Evolutionary conservation across 2,797 vertebrate genomes (phyloP), one percentile per base, ranked within the genome.

Genomic region (Diglossa cyanea): DNA sequence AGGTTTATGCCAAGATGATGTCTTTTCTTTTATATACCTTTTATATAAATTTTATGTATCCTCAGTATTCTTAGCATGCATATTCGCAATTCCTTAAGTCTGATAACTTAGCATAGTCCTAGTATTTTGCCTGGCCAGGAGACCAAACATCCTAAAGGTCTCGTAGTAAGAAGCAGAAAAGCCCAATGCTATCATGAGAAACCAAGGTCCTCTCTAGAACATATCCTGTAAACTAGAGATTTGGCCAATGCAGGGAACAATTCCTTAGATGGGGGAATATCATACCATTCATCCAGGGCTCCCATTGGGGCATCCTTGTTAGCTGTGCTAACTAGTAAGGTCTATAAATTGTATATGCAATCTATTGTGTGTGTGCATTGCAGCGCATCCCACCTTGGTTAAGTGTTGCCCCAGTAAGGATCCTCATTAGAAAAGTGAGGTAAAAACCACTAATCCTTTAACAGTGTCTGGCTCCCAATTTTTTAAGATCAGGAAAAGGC

Each of bases 311-410:
- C 14, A 30, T 23, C 19, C 26, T 23, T 39, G 14, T 37, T 17
- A 39, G 47, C 17, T 30, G 6, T 67, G 14, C 8, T 67, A 16
- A 50, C 30, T 9, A 23, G 33, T 50, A 17, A 39, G 19, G 8
- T 17, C 14, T 30, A 13, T 37, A 39, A 67, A 50, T 30, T 50
- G 9, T 28, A 20, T 37, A 37, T 0, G 1, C 8, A 17, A 10
- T 39, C 20, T 51, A 13, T 39, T 17, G 6, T 31, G 11, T 18
- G 19, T 23, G 20, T 8, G 66, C 11, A 10, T 13, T 51, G 15
- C 0, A 2, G 8, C 3, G 1, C 8, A 24, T 18, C 7, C 35
- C 26, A 10, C 28, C 35, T 30, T 31, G 28, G 33, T 0, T 1
- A 68, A 39, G 9, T 7, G 15, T 5, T 31, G 28, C 5, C 9